Conservation (phyloP, 2,797 vertebrate genomes). For the Myotis planiceps region DNA sequence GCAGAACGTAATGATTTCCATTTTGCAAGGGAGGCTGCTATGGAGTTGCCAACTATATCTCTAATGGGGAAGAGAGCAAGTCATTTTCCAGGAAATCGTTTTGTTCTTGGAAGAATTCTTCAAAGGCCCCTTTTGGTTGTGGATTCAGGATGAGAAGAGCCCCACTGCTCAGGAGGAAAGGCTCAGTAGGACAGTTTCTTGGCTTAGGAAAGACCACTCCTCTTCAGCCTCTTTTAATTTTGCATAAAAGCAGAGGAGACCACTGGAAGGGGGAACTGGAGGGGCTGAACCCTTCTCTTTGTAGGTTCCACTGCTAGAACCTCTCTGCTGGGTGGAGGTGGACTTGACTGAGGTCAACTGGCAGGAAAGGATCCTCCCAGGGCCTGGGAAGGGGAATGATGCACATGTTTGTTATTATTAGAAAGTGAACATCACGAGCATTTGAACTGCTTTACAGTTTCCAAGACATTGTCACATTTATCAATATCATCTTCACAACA, state of each 20-base stretch:
- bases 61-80: not conserved
- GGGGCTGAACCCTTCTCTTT: not conserved
- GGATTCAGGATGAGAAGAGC: not conserved
- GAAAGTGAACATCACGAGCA: not conserved
- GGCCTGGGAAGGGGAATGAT: not conserved
- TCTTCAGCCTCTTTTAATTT: not conserved
- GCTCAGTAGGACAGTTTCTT: constrained; percentile 16
- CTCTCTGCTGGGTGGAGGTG: not conserved
- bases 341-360: not conserved
- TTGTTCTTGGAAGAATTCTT: constrained; percentile 59
- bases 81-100: constrained; percentile 26
- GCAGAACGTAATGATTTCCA: not conserved
- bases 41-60: not conserved
- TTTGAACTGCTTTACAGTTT: not conserved
- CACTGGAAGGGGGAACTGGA: not conserved
- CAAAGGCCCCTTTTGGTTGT: constrained; percentile 11
- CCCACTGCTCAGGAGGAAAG: not conserved
- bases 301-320: not conserved
- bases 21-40: not conserved
- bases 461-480: not conserved
- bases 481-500: not conserved
- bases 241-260: not conserved
- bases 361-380: not conserved
- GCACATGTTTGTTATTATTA: not conserved
- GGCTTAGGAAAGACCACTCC: constrained; percentile 17